Evolutionary conservation across 2,888 invertebrate genomes (phyloP).

Genomic region (Sclerodermus sp.): DNA sequence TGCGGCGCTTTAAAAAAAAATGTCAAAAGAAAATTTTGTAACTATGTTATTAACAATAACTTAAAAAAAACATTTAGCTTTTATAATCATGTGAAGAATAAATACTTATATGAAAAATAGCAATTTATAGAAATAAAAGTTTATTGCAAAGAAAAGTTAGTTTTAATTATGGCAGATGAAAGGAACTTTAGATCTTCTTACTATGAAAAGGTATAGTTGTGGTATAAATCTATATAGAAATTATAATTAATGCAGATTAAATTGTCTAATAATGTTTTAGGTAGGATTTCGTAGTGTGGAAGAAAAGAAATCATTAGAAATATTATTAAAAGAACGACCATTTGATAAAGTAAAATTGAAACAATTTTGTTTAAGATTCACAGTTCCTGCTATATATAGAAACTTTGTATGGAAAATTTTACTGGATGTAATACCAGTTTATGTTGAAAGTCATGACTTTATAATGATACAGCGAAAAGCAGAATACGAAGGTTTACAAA

Average conservation of each 20-base stretch:
- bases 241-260: neutral
- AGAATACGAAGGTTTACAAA: slow-evolving; percentile 74
- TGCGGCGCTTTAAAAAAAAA: too few relatives aligned
- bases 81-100: too few relatives aligned
- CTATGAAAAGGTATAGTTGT: slow-evolving; percentile 69
- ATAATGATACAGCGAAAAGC: slow-evolving; percentile 73
- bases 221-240: neutral
- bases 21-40: too few relatives aligned
- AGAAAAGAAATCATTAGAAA: slow-evolving; percentile 87
- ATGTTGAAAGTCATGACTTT: slow-evolving; percentile 74
- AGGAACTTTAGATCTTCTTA: slow-evolving; percentile 81
- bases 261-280: slow-evolving; percentile 23
- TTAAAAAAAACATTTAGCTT: too few relatives aligned
- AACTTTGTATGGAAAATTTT: slow-evolving; percentile 84
- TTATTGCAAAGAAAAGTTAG: too few relatives aligned
- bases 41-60: too few relatives aligned
- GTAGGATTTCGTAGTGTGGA: slow-evolving; percentile 89
- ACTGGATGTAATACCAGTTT: slow-evolving; percentile 77
- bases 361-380: slow-evolving; percentile 83
- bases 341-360: slow-evolving; percentile 77
- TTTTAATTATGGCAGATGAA: slow-evolving; percentile 65
- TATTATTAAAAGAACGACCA: slow-evolving; percentile 82
- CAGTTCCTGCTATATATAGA: slow-evolving; percentile 80
- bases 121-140: too few relatives aligned
- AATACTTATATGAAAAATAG: too few relatives aligned